Evolutionary conservation across 2,113 vertebrate species (phyloP).

Genomic region (Antigone vipio): DNA sequence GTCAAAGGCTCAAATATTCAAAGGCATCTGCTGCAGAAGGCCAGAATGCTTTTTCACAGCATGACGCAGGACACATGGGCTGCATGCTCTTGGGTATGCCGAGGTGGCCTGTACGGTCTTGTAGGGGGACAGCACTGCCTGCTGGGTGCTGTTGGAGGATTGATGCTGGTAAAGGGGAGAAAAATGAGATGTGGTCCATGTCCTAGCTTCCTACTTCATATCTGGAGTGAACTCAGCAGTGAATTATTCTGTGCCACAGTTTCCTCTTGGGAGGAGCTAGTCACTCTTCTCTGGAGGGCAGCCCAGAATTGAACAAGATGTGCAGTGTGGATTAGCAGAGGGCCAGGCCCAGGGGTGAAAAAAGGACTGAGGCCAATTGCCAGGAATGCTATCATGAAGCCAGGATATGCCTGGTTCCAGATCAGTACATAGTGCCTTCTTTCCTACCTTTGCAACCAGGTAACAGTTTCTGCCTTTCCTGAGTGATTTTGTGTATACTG

Average conservation of each 20-base stretch:
- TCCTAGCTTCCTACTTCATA: not conserved
- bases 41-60: not conserved
- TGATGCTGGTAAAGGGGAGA: not conserved
- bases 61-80: not conserved
- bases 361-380: not conserved
- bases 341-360: not conserved
- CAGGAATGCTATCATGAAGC: not conserved
- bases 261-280: not conserved
- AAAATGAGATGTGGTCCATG: not conserved
- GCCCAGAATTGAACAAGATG: not conserved
- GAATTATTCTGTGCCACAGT: not conserved
- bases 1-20: not conserved
- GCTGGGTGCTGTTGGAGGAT: not conserved
- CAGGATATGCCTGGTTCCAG: not conserved
- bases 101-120: not conserved
- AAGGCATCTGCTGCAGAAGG: not conserved
- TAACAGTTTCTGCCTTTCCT: not conserved
- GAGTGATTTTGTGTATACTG: not conserved
- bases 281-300: not conserved
- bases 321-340: not conserved
- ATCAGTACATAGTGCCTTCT: not conserved
- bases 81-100: not conserved
- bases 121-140: not conserved
- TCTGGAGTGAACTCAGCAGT: not conserved
- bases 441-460: not conserved